phyloP scores from a whole-genome alignment of 1,140 invertebrate genomes.

The Bombus cullumanus region DNA sequence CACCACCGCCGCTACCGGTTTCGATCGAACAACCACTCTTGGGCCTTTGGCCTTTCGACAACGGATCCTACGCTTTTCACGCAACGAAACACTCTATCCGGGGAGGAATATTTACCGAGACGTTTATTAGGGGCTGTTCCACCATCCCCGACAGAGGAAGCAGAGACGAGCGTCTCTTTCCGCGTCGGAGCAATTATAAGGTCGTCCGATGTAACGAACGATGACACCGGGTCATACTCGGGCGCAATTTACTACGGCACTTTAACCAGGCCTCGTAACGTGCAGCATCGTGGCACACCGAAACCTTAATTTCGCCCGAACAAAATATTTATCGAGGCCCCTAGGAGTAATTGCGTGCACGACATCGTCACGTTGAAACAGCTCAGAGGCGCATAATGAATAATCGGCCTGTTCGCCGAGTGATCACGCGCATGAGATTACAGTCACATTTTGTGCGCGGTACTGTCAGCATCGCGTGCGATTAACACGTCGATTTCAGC shows the following conservation, averaged over 20 bases:
- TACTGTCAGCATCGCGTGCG: slow-evolving; percentile 46
- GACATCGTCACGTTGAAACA: slow-evolving; percentile 53
- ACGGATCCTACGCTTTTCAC: neutral
- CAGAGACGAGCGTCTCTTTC: neutral
- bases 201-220: slow-evolving; percentile 44
- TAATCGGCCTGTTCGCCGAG: slow-evolving; percentile 54
- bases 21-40: neutral
- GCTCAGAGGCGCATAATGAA: slow-evolving; percentile 48
- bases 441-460: slow-evolving; percentile 54
- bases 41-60: neutral
- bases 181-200: slow-evolving; percentile 54
- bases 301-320: slow-evolving; percentile 51
- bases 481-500: slow-evolving; percentile 59
- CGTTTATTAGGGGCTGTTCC: slow-evolving; percentile 10
- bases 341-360: slow-evolving; percentile 64
- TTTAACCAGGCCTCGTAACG: slow-evolving; percentile 33
- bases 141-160: neutral
- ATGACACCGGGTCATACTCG: slow-evolving; percentile 48
- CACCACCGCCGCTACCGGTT: neutral
- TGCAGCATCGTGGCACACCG: slow-evolving; percentile 18
- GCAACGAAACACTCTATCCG: neutral
- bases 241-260: slow-evolving; percentile 42
- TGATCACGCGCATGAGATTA: slow-evolving; percentile 64
- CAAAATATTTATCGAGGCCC: slow-evolving; percentile 65
- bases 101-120: neutral